These are phyloP conservation scores for Pygoscelis adeliae DNA, from an alignment of 2,113 vertebrate species.

Conservation along the genomic window DNA sequence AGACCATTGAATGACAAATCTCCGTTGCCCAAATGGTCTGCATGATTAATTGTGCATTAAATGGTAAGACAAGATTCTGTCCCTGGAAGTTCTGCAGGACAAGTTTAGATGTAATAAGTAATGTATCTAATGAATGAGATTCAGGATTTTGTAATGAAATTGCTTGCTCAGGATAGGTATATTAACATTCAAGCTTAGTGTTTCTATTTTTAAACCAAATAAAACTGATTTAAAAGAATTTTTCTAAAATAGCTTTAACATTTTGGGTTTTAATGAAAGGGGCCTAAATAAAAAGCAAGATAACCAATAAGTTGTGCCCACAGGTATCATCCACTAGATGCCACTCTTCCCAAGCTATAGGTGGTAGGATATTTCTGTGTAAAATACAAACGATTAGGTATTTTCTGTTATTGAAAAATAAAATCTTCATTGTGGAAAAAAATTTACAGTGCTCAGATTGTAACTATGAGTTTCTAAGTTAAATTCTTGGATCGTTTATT, in stretches of 20 bases:
- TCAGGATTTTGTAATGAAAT: neutral
- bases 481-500: neutral
- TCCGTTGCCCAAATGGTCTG: neutral
- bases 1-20: neutral
- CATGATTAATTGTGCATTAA: neutral
- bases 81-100: neutral
- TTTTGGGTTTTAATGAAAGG: neutral
- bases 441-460: neutral
- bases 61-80: neutral
- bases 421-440: neutral
- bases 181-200: neutral
- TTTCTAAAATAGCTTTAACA: neutral
- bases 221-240: neutral
- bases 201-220: neutral
- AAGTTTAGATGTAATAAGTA: neutral
- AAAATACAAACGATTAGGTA: neutral
- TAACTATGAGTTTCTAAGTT: neutral
- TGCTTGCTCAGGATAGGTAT: neutral
- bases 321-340: conserved; percentile 54
- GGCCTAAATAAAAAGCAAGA: neutral
- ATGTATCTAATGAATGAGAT: neutral
- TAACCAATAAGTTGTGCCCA: neutral
- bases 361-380: neutral
- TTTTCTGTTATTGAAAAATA: conserved; percentile 7
- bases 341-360: conserved; percentile 38